Evolutionary conservation across 30 jellyfish, hydroid and myxozoan species (phyloP), one percentile per base, ranked within the genome.

Genomic region (Turritopsis rubra): DNA sequence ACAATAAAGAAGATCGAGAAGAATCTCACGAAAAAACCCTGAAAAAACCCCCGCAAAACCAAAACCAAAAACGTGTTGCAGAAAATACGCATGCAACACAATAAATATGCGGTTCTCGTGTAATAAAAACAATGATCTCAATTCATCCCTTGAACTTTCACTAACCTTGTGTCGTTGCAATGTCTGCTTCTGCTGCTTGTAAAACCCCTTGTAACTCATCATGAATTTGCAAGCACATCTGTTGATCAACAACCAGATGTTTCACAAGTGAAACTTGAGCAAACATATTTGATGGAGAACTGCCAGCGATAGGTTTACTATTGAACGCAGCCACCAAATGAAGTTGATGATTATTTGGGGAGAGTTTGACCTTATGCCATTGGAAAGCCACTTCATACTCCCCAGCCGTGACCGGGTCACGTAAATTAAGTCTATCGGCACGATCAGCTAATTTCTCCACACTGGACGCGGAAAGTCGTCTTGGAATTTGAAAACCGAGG

Each of bases 351-450:
- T 72, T 85, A 1, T 54, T 53, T n/a, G 7, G 53, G 60, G 53
- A 1, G 27, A 89, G 65, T 82, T 89, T 92, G 0, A 89, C 80
- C 29, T 84, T 88, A 80, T 83, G 28, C 96, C 96, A 89, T 68
- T 89, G 96, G 53, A 89, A 1, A 1, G 96, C 85, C 28, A 89
- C 85, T 27, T 89, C 96, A 28, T n/a, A 75, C 13, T 89, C 96
- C 66, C 89, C 77, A 16, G 96, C 96, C 71, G 84, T 92, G 82
- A 89, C 60, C 52, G 96, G 93, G 71, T 89, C 87, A 18, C 96
- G 93, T 72, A 87, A 71, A 52, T 89, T 88, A 0, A 89, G 74
- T 71, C 93, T 85, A 70, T 89, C 93, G 21, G 90, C 80, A 22
- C 74, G 72, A 73, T 87, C 90, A 17, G 88, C 92, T 20, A 53